Evolutionary conservation across 2,113 vertebrate genomes (phyloP), one percentile per base, ranked within the genome.

Genomic region (Trichomycterus rosablanca): DNA sequence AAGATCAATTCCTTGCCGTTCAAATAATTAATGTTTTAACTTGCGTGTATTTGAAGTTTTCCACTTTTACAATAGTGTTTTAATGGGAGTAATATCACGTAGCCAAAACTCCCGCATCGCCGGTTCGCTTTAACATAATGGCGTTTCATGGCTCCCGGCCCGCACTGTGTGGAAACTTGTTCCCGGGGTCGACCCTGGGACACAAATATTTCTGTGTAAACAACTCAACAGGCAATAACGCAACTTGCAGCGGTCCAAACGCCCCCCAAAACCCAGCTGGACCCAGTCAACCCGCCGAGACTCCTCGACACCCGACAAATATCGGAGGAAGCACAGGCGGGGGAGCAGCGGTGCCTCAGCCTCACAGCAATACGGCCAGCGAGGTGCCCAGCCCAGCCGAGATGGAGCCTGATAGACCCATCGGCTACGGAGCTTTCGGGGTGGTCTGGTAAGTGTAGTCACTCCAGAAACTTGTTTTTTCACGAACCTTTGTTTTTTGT

Each of bases 351-450:
- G 82, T 87, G 22, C 86, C 85, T 7, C 88, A 88, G 72, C 85
- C 86, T 37, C 86, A 83, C 77, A 86, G 82, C 71, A 86, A 86
- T 78, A 81, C 87, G 10, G 85, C 86, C 58, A 86, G 86, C 40
- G 86, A 86, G 76, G 86, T 87, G 24, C 87, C 84, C 10, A 88
- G 82, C 32, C 83, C 86, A 0, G 83, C 86, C 0, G 89, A 91
- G 59, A 89, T 89, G 77, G 89, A 90, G 73, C 89, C 89, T 0
- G 89, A 91, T 65, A 76, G 88, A 0, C 89, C 89, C 43, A 91
- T 91, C 10, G 89, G 89, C 3, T 91, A 91, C 19, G 89, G 89
- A 1, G 89, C 89, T 1, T 91, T 91, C 42, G 89, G 89, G 0
- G 89, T 91, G 1, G 89, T 91, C 15, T 91, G 89, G 89, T 91